Evolutionary conservation across 2,113 vertebrate species (phyloP).

Genomic region (human): GRCh38 chr17:1283001-1283500

Average conservation of each 20-base stretch:
- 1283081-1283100: not conserved
- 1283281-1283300: not conserved
- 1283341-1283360: not conserved
- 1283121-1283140: not conserved
- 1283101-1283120: conserved; percentile 8
- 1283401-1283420: not conserved
- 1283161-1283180: not conserved
- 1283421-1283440: not conserved
- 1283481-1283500: not conserved
- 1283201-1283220: not conserved
- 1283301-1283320: not conserved
- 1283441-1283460: not conserved
- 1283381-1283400: not conserved
- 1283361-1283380: not conserved
- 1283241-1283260: not conserved
- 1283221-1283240: not conserved
- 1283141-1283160: not conserved
- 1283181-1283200: not conserved
- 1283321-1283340: accelerated
- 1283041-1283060: not conserved
- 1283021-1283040: not conserved
- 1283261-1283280: not conserved
- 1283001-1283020: not conserved
- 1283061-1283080: not conserved
- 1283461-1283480: not conserved